Evolutionary conservation across 2,797 vertebrate species (phyloP).

Genomic region (Cryptoblepharus egeriae): DNA sequence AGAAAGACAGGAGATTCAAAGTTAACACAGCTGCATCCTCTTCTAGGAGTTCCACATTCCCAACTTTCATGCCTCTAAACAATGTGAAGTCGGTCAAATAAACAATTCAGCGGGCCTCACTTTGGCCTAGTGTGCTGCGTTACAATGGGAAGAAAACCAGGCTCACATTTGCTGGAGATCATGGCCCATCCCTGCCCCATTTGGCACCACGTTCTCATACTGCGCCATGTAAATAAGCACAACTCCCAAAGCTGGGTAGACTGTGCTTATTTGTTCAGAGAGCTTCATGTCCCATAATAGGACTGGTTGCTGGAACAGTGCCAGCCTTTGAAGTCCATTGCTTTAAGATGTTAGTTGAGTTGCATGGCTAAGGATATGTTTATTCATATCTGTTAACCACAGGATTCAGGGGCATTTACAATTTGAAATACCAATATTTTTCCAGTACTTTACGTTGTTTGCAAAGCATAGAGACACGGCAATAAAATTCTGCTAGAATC

Average conservation of each 20-base stretch:
- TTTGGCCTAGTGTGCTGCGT: slow-evolving; percentile 19
- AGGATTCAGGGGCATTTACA: neutral
- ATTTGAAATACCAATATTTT: neutral
- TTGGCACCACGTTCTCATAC: neutral
- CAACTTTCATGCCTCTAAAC: slow-evolving; percentile 39
- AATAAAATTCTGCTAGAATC: no score
- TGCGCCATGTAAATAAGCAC: slow-evolving; percentile 40
- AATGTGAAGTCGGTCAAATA: slow-evolving; percentile 34
- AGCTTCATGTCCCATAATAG: slow-evolving; percentile 30
- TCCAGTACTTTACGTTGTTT: no score
- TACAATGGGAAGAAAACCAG: neutral
- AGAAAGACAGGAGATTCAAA: slow-evolving; percentile 58
- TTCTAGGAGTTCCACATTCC: slow-evolving; percentile 52
- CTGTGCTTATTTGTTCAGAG: neutral
- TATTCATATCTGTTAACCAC: neutral
- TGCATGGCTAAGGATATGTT: neutral
- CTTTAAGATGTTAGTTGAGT: slow-evolving; percentile 21
- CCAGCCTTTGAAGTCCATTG: slow-evolving; percentile 49
- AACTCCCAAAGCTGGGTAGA: neutral
- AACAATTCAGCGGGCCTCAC: slow-evolving; percentile 11
- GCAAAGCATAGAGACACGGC: no score
- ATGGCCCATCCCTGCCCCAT: neutral
- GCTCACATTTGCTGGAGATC: neutral
- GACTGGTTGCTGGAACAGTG: neutral
- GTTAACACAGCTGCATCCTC: slow-evolving; percentile 68